Evolutionary conservation across 2,113 vertebrate species (phyloP), one percentile per base, ranked within the genome.

Genomic region (Sander lucioperca): DNA sequence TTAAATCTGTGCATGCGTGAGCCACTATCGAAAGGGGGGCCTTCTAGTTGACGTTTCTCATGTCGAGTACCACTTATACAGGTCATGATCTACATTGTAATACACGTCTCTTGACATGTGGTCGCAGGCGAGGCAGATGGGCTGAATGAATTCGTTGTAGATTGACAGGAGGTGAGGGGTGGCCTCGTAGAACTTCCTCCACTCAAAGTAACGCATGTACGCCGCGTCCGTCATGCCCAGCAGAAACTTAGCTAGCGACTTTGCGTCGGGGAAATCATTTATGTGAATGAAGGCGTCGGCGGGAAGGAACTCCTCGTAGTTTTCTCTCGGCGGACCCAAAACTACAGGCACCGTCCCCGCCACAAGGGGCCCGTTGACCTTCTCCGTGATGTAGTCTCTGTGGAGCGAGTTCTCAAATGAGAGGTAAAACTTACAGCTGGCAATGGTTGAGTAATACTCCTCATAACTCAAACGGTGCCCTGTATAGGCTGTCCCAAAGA

Each of bases 341-440:
- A 97, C 96, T 25, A 97, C 90, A n/a, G 97, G 97, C 27, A 97
- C 96, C 2, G 96, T 95, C 63, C 96, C 96, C 0, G 94, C 94
- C 47, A 95, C 86, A 50, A 97, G 91, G 71, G 96, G 96, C 78
- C 96, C 96, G 79, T 96, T 97, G 51, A 97, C 94, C 94, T 97
- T 97, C 89, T 97, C 97, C 18, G 96, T 96, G 82, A 97, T 95
- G 79, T 97, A 97, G 94, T 97, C 97, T 94, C 93, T 96, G 90
- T 96, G 95, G 72, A 25, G 25, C 25, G 25, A 25, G 25, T 25
- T 25, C 25, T 25, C 25, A 25, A 25, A 25, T 25, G 25, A 25
- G 76, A 97, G 95, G 74, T 97, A 97, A 89, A 97, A 97, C 90
- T 97, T 97, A 84, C 96, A 97, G 16, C 92, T 92, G 51, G 95